A percentile compares a stretch with the other conserved stretches of the same genome.
These are phyloP conservation scores for Ormyrus thymus DNA, from an alignment of 2,888 invertebrate species.

Conservation along the genomic window DNA sequence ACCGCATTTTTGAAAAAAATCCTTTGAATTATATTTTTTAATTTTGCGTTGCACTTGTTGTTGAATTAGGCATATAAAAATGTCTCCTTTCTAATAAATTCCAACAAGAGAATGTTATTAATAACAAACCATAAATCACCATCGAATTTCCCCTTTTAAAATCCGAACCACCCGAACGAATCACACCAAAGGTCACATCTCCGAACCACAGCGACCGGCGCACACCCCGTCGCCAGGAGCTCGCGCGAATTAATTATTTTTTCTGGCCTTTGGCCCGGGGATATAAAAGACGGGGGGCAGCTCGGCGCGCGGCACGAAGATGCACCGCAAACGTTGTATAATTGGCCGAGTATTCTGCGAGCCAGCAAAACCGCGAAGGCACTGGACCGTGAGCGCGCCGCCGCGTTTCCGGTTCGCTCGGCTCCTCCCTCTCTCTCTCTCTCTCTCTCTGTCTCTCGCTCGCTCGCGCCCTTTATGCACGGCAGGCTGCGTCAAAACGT, in stretches of 20 bases:
- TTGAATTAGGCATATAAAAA: too few relatives aligned
- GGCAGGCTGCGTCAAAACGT: slow-evolving; percentile 54
- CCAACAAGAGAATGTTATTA: too few relatives aligned
- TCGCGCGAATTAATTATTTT: slow-evolving; percentile 25
- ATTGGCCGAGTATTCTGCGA: slow-evolving; percentile 67
- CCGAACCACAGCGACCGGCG: too few relatives aligned
- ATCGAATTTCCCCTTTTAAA: too few relatives aligned
- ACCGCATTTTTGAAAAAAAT: too few relatives aligned
- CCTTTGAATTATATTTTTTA: too few relatives aligned
- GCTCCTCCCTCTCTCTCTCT: not conserved
- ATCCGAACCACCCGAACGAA: too few relatives aligned
- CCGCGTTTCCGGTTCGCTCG: slow-evolving; percentile 65
- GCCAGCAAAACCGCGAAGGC: slow-evolving; percentile 64
- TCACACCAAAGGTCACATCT: too few relatives aligned
- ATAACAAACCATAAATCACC: too few relatives aligned
- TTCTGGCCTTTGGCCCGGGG: too few relatives aligned
- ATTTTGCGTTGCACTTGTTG: too few relatives aligned
- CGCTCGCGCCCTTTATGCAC: not conserved
- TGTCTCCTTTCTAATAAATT: too few relatives aligned
- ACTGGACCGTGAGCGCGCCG: slow-evolving; percentile 65
- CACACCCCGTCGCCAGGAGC: not conserved
- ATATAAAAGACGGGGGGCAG: not conserved
- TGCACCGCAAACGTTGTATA: slow-evolving; percentile 67
- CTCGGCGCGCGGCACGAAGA: slow-evolving; percentile 36
- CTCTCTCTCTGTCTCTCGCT: not conserved